Evolutionary conservation across 1,140 invertebrate genomes (phyloP), one percentile per base, ranked within the genome.

Genomic region (Amphibalanus amphitrite): DNA sequence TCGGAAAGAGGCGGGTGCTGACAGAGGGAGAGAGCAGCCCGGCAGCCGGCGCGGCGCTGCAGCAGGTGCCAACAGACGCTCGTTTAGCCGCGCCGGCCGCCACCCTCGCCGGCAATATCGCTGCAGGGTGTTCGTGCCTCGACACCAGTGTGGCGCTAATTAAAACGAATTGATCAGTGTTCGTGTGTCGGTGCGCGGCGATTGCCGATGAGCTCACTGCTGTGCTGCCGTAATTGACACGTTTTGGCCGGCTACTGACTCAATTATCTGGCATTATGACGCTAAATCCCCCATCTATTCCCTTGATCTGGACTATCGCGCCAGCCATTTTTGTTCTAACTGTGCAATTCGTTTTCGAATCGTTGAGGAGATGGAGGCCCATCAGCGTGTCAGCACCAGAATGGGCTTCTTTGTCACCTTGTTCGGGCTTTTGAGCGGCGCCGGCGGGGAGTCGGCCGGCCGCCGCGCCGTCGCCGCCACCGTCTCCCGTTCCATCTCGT

Each of bases 321-420:
- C 47, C 1, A 23, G 47, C 47, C 47, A 59, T 59, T 59, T 59
- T 59, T 59, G 47, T 59, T 59, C 47, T 59, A 59, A 59, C 13
- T 59, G 47, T 59, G 47, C 47, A 59, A 59, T 59, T 59, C 47
- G 47, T 59, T 59, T 59, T 59, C 47, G 47, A 59, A 59, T 59
- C 47, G 47, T 59, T 59, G 13, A 59, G 47, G 10, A 13, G 47
- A 59, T 59, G 47, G 47, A 3, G 3, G 47, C 47, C 47, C 47
- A 59, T 59, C 47, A 23, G 13, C 13, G 13, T 20, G 10, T 23
- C 13, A 59, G 47, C 10, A 3, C 47, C 20, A 23, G 47, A 59
- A 59, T 59, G 47, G 47, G 47, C 47, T 59, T 59, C 47, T 59
- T 59, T 59, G 47, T 59, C 47, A 59, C 47, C 47, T 59, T 59